Evolutionary conservation across 1,140 invertebrate genomes (phyloP).

Genomic region (Patella vulgata): DNA sequence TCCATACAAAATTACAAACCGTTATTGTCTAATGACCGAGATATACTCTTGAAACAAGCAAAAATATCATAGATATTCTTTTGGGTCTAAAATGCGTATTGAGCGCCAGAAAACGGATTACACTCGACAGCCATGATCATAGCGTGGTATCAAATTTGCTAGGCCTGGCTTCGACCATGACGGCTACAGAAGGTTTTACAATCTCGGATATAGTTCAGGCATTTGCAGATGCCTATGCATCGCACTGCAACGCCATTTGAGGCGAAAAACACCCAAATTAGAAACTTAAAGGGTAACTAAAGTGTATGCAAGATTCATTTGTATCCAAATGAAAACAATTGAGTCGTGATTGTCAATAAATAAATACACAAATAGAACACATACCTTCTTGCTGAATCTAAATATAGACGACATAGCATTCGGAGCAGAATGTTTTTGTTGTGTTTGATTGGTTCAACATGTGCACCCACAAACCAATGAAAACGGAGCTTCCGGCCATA

Average conservation of each 20-base stretch:
- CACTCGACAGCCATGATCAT: conserved; percentile 11
- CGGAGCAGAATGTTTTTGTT: conserved; percentile 28
- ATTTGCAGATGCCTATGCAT: conserved; percentile 1
- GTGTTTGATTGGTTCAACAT: conserved; percentile 34
- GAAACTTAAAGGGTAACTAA: too few relatives aligned
- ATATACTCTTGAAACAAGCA: too few relatives aligned
- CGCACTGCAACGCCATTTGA: too few relatives aligned
- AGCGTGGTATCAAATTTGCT: conserved; percentile 35
- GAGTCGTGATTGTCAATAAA: conserved; percentile 20
- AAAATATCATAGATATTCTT: too few relatives aligned
- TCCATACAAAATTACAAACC: too few relatives aligned
- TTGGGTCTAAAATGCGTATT: too few relatives aligned
- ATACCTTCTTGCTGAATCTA: conserved; percentile 46
- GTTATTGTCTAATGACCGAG: too few relatives aligned
- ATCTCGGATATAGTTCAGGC: too few relatives aligned
- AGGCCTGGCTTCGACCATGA: conserved; percentile 17
- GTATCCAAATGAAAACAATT: conserved; percentile 5
- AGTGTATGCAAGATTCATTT: too few relatives aligned
- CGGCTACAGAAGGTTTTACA: neutral
- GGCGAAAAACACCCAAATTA: too few relatives aligned
- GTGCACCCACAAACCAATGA: conserved; percentile 21
- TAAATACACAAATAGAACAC: conserved; percentile 32
- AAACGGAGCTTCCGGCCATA: conserved; percentile 11
- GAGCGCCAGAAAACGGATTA: too few relatives aligned
- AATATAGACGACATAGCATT: conserved; percentile 41